Evolutionary conservation across 2,113 vertebrate species (phyloP).

Genomic region (Acanthisitta chloris): DNA sequence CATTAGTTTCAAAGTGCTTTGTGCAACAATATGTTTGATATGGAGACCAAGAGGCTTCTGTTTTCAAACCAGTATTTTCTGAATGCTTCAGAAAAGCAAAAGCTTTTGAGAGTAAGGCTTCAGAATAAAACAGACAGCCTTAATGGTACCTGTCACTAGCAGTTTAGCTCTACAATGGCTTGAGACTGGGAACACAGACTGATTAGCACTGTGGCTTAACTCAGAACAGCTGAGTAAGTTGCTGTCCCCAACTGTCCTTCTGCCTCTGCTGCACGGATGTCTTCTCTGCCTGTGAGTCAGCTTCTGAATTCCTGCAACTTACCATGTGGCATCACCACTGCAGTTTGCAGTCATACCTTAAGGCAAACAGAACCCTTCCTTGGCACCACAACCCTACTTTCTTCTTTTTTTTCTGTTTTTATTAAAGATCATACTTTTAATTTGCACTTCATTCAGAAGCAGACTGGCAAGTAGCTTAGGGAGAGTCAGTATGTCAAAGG

Average conservation of each 20-base stretch:
- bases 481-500: not conserved
- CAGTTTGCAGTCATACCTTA: not conserved
- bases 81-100: not conserved
- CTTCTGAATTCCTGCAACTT: not conserved
- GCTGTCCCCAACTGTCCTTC: not conserved
- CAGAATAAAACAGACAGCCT: not conserved
- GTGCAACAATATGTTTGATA: not conserved
- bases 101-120: not conserved
- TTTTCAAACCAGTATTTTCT: not conserved
- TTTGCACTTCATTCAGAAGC: not conserved
- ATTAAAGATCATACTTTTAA: not conserved
- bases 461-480: not conserved
- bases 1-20: not conserved
- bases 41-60: not conserved
- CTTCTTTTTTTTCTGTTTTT: not conserved
- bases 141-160: not conserved
- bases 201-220: not conserved
- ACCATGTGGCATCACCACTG: accelerated
- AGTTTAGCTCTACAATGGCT: not conserved
- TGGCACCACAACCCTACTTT: not conserved
- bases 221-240: not conserved
- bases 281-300: not conserved
- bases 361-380: not conserved
- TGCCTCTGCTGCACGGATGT: not conserved
- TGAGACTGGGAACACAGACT: not conserved